Conservation (phyloP, 2,113 vertebrate genomes). For the Platysteira castanea region DNA sequence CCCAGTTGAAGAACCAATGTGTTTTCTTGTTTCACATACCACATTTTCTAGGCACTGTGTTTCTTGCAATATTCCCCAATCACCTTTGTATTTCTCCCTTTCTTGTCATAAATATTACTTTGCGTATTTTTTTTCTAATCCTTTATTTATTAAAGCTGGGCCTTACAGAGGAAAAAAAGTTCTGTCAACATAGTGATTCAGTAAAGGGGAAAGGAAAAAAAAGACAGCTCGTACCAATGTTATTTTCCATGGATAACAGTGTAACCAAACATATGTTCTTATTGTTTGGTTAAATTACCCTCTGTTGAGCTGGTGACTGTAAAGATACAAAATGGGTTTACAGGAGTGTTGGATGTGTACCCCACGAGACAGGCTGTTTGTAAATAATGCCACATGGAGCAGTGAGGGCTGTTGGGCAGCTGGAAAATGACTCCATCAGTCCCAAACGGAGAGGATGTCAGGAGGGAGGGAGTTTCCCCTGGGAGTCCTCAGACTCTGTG, state of each 20-base stretch:
- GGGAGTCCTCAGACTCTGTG: neutral
- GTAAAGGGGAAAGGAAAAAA: accelerated
- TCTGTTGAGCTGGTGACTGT: neutral
- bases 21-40: neutral
- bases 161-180: neutral
- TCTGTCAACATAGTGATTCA: neutral
- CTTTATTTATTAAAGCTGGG: neutral
- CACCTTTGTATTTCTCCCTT: neutral
- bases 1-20: neutral
- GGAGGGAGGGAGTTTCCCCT: neutral
- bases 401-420: neutral
- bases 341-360: neutral
- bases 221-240: neutral
- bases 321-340: neutral
- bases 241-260: neutral
- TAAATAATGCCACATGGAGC: accelerated
- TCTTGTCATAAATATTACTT: neutral
- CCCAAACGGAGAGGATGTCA: neutral
- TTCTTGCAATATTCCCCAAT: neutral
- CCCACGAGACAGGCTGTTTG: neutral
- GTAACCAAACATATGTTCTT: neutral
- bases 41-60: neutral
- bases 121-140: neutral
- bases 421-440: neutral
- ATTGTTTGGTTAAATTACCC: neutral